Conservation (phyloP, 2,113 vertebrate genomes). For the Thermophis baileyi region DNA sequence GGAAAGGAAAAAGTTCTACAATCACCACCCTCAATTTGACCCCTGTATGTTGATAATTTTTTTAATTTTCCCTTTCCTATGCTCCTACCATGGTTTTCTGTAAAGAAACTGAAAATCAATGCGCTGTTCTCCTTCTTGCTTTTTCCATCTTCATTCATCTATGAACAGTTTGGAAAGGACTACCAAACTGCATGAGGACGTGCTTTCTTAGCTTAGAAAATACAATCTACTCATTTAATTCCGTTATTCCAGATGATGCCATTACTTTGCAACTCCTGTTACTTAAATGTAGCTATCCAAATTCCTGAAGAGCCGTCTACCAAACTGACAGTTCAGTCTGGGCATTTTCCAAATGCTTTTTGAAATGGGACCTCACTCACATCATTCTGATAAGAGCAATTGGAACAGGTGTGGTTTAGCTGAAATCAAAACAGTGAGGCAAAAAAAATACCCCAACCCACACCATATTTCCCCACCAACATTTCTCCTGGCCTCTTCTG, state of each 20-base stretch:
- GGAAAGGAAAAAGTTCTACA: not conserved
- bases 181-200: not conserved
- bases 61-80: too few relatives aligned
- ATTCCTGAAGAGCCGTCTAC: not conserved
- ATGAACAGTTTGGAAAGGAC: not conserved
- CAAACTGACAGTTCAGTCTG: not conserved
- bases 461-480: not conserved
- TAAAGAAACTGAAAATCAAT: not conserved
- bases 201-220: not conserved
- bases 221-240: not conserved
- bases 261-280: not conserved
- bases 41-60: not conserved
- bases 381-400: not conserved
- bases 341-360: not conserved
- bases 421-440: not conserved
- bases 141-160: not conserved
- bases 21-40: not conserved
- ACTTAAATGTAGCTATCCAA: not conserved
- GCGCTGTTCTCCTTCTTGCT: not conserved
- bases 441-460: rapidly evolving
- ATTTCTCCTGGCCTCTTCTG: not conserved
- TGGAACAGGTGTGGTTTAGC: not conserved
- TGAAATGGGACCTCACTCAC: not conserved
- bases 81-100: not conserved
- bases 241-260: not conserved